Conservation (phyloP, 1,140 invertebrate species). For the Anastrepha obliqua region DNA sequence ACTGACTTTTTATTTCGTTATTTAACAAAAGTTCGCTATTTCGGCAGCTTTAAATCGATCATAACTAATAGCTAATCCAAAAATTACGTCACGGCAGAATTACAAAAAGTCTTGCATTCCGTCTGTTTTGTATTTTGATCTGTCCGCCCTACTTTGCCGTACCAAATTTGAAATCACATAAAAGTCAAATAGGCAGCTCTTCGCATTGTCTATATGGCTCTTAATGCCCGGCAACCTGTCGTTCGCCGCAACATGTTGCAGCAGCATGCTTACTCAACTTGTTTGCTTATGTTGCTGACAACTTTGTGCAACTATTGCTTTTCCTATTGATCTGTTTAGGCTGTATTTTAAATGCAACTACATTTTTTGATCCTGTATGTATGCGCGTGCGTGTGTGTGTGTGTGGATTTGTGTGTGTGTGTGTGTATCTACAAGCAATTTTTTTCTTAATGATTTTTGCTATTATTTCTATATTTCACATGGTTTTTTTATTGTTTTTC, state of each 20-base stretch:
- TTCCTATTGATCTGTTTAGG: neutral
- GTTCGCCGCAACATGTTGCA: neutral
- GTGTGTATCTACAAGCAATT: neutral
- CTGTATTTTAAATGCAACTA: neutral
- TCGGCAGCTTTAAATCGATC: too few species aligned
- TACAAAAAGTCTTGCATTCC: too few species aligned
- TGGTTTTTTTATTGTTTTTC: neutral
- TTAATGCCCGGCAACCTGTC: neutral
- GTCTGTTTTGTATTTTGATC: too few species aligned
- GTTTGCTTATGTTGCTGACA: neutral
- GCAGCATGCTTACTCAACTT: neutral
- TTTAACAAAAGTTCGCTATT: too few species aligned
- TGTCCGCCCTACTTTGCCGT: too few species aligned
- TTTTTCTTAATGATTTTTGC: neutral
- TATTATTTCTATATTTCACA: conserved; percentile 15
- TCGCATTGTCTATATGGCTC: neutral
- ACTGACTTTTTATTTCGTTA: too few species aligned
- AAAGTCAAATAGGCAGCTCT: too few species aligned
- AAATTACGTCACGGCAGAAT: too few species aligned
- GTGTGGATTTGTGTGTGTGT: neutral
- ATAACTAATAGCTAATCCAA: too few species aligned
- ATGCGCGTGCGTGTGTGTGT: neutral
- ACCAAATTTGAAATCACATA: too few species aligned
- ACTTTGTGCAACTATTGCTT: neutral
- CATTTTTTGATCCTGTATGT: neutral